phyloP scores from a whole-genome alignment of 1,140 invertebrate species.

The Triops cancriformis region DNA sequence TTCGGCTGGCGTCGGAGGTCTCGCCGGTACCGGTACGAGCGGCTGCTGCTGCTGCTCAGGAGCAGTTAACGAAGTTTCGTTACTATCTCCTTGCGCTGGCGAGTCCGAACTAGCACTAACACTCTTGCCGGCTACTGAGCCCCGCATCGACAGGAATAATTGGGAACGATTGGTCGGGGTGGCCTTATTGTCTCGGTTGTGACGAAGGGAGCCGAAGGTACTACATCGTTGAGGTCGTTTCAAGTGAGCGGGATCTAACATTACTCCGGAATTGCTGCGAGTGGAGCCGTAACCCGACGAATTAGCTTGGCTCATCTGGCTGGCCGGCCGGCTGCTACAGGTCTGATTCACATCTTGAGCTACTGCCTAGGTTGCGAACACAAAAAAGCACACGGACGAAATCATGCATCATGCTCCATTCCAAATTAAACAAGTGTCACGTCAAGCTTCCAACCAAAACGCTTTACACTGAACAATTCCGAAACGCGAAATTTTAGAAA shows the following conservation, averaged over 20 bases:
- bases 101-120: constrained; percentile 12
- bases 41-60: constrained; percentile 18
- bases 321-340: constrained; percentile 36
- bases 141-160: constrained; percentile 28
- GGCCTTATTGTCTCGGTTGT: constrained; percentile 18
- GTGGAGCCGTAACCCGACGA: constrained; percentile 54
- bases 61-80: background rate
- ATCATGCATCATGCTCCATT: constrained; percentile 20
- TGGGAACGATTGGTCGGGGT: constrained; percentile 32
- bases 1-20: constrained; percentile 2
- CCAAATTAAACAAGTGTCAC: background rate
- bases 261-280: constrained; percentile 40
- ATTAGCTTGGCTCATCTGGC: constrained; percentile 44
- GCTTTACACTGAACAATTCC: constrained; percentile 5
- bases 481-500: constrained; percentile 30
- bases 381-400: constrained; percentile 22
- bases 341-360: constrained; percentile 28
- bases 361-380: constrained; percentile 19
- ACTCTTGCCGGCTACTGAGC: background rate
- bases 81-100: background rate
- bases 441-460: background rate
- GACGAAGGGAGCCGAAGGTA: constrained; percentile 18
- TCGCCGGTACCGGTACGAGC: constrained; percentile 15
- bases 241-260: background rate
- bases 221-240: constrained; percentile 3